Evolutionary conservation across 1,140 invertebrate species (phyloP).

Genomic region (Heliconius hermathena): DNA sequence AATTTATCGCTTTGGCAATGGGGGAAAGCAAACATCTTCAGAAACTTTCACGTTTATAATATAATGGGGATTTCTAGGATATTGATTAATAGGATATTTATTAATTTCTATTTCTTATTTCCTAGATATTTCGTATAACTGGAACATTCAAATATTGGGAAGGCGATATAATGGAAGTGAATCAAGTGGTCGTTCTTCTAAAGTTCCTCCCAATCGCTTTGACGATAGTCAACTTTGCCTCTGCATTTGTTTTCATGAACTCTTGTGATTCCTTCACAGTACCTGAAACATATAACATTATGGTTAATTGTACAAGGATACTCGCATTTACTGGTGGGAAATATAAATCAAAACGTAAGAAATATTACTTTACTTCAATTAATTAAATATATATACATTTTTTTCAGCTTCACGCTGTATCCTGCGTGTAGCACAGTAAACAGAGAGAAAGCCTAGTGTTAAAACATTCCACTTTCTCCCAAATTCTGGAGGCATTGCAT

Average conservation of each 20-base stretch:
- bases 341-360: slow-evolving; percentile 53
- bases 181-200: slow-evolving; percentile 57
- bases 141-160: slow-evolving; percentile 68
- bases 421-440: too few relatives aligned
- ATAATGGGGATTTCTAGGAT: too few relatives aligned
- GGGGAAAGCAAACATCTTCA: too few relatives aligned
- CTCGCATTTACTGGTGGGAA: slow-evolving; percentile 45
- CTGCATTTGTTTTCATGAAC: slow-evolving; percentile 59
- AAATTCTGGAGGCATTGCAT: too few relatives aligned
- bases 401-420: too few relatives aligned
- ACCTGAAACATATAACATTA: slow-evolving; percentile 39
- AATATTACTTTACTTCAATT: slow-evolving; percentile 7
- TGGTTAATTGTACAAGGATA: slow-evolving; percentile 56
- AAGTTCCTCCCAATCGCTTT: slow-evolving; percentile 68
- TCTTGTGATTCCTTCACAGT: slow-evolving; percentile 52
- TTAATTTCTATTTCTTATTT: not conserved
- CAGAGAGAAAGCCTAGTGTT: too few relatives aligned
- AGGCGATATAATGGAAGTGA: slow-evolving; percentile 67
- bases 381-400: not conserved
- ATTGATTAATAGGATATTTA: too few relatives aligned
- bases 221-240: slow-evolving; percentile 60
- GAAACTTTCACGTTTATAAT: too few relatives aligned
- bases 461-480: too few relatives aligned
- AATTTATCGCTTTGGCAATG: too few relatives aligned
- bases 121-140: slow-evolving; percentile 65